Conservation (phyloP, 2,113 vertebrate genomes). For the Thamnaconus septentrionalis region DNA sequence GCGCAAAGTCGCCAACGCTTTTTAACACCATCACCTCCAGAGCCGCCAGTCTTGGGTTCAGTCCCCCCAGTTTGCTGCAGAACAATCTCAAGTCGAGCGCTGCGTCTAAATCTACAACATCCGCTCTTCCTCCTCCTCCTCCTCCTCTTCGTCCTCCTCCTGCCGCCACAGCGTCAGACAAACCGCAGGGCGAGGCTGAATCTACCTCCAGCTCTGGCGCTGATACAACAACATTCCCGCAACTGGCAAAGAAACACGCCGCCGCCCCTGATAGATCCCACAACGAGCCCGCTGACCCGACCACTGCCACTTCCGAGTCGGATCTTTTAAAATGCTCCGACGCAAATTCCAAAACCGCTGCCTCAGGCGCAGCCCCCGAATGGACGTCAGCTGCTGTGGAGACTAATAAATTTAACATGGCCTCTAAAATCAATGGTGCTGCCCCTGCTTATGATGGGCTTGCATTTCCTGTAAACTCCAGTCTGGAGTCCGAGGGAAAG, state of each 20-base stretch:
- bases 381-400: neutral
- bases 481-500: slow-evolving; percentile 12
- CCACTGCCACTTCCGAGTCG: slow-evolving; percentile 8
- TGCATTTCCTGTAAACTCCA: slow-evolving; percentile 7
- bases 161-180: neutral
- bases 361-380: slow-evolving; percentile 18
- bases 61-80: slow-evolving; percentile 1
- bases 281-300: neutral
- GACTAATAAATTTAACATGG: neutral
- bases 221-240: slow-evolving; percentile 2
- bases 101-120: neutral
- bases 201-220: slow-evolving; percentile 2
- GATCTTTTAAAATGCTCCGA: slow-evolving; percentile 13
- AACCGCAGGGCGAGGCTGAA: slow-evolving; percentile 7
- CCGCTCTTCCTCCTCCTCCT: slow-evolving; percentile 22
- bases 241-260: slow-evolving; percentile 12
- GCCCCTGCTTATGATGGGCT: neutral
- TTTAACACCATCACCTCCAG: slow-evolving; percentile 50
- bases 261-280: neutral
- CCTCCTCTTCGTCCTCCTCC: neutral
- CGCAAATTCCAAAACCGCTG: slow-evolving; percentile 36
- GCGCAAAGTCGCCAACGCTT: slow-evolving; percentile 26
- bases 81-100: slow-evolving; percentile 13
- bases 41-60: slow-evolving; percentile 36
- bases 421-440: slow-evolving; percentile 24